Evolutionary conservation across 2,797 vertebrate species (phyloP).

Genomic region (Odontamblyopus rebecca): DNA sequence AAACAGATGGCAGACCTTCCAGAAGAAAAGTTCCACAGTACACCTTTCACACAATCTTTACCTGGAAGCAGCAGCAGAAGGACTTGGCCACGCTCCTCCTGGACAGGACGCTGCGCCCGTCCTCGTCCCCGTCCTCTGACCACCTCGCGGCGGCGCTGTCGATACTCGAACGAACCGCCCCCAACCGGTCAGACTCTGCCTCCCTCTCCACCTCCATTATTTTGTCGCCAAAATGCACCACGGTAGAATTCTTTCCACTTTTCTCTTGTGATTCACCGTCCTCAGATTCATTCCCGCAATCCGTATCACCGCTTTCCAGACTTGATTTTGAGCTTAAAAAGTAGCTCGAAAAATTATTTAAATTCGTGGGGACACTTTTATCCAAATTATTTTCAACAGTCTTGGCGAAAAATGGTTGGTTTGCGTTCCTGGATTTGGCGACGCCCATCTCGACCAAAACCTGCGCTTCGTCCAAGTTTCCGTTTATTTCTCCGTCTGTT

Average conservation of each 20-base stretch:
- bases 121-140: conserved; percentile 16
- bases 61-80: conserved; percentile 57
- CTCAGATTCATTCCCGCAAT: conserved; percentile 16
- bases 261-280: not conserved
- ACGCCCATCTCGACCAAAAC: conserved; percentile 53
- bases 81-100: conserved; percentile 29
- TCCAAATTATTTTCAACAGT: not conserved
- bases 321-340: conserved; percentile 35
- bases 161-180: conserved; percentile 2
- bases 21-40: too few species aligned
- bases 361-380: not conserved
- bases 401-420: conserved; percentile 38
- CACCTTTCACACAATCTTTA: not conserved
- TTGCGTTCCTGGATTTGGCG: conserved; percentile 29
- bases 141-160: not conserved
- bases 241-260: conserved; percentile 7
- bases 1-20: too few species aligned
- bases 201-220: not conserved
- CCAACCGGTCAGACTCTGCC: not conserved
- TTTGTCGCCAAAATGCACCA: not conserved
- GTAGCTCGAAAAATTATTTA: conserved; percentile 3
- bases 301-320: not conserved
- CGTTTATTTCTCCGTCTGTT: not conserved
- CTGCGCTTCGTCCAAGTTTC: conserved; percentile 2
- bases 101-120: conserved; percentile 31